Evolutionary conservation across 2,113 vertebrate genomes (phyloP), one percentile per base, ranked within the genome.

Genomic region (Pycnonotus jocosus): DNA sequence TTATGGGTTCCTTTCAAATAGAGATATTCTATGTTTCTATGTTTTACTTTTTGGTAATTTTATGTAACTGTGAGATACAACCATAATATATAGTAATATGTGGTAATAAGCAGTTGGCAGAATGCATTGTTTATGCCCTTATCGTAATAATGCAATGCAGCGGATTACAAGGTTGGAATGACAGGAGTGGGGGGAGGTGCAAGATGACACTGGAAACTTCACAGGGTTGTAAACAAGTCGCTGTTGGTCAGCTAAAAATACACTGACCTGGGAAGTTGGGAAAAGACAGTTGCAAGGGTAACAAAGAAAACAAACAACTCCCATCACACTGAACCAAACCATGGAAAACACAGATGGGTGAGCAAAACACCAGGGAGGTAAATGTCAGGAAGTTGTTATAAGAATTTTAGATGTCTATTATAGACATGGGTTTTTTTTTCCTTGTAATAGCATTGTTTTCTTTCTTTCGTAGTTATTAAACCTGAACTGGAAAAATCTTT

Each of bases 351-450:
- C 4, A 0, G 0, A 81, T 83, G 38, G 5, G 23, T 23, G 6
- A 92, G 30, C 20, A 5, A 37, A 73, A 57, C 22, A 61, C 14
- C 28, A 35, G 35, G 54, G 56, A 56, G 8, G 30, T 50, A 6
- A 60, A 76, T 31, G 10, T 44, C 56, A 92, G 33, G 42, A 81
- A 71, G 33, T 28, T 47, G 31, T 44, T 27, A 0, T 6, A 88
- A 85, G 33, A 85, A 47, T 51, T 68, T 60, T 31, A 78, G 69
- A 8, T 31, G 5, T 44, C 38, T 71, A 8, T 42, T 76, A 45
- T 3, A 42, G 24, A 87, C 9, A 2, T 19, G 5, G 23, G 2
- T 10, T 20, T 40, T 12, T 30, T 45, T 47, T 10, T 0, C 1
- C n/a, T 42, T 24, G 14, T 22, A 65, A 61, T 37, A 60, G 8